A percentile compares a stretch with the other conserved stretches of the same genome.
Conservation (phyloP, 2,888 invertebrate species). For the Ellobium chinense region DNA sequence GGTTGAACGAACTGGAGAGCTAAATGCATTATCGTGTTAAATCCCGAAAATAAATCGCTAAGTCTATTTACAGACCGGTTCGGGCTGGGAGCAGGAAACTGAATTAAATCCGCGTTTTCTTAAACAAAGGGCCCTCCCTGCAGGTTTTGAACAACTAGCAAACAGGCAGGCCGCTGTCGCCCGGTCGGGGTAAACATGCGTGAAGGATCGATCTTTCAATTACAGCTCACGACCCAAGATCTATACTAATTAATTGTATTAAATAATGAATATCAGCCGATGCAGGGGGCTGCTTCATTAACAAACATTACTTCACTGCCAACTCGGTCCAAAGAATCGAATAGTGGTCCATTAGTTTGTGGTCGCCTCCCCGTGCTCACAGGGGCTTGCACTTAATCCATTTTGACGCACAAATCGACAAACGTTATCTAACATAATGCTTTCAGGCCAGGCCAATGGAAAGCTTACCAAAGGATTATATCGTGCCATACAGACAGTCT, state of each 20-base stretch:
- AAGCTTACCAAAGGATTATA: too few relatives aligned
- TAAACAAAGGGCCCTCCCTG: background rate
- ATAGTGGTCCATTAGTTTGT: background rate
- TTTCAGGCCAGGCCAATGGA: too few relatives aligned
- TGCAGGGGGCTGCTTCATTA: background rate
- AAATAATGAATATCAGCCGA: background rate
- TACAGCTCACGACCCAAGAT: background rate
- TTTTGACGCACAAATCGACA: background rate
- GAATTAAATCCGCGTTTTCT: background rate
- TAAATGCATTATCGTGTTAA: background rate
- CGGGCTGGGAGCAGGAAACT: background rate
- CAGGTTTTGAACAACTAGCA: background rate
- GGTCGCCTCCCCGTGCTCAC: background rate
- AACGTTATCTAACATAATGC: too few relatives aligned
- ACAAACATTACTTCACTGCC: background rate
- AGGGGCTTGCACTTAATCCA: background rate
- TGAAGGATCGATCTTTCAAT: background rate
- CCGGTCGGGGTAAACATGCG: background rate
- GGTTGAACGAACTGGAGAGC: too few relatives aligned
- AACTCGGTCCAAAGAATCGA: background rate
- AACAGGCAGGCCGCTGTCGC: background rate
- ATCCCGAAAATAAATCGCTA: background rate
- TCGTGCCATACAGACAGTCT: too few relatives aligned
- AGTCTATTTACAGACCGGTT: background rate
- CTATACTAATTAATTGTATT: conserved; percentile 9